Base-by-base conservation (phyloP, 2,888 invertebrate genomes). In the Hyles lineata region DNA sequence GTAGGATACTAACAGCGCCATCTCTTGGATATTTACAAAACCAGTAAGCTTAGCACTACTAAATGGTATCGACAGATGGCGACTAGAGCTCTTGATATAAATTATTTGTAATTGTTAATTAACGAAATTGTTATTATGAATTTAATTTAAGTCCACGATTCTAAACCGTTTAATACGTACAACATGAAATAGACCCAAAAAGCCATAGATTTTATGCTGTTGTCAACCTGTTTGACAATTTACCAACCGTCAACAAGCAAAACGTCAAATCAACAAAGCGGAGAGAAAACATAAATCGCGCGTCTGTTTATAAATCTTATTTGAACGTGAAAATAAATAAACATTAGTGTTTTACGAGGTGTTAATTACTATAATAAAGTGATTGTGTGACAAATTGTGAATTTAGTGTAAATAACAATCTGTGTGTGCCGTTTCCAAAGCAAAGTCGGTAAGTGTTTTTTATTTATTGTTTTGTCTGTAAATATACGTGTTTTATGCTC, bases 271-370 rank as follows among this genome's bases (percentile, higher is more conserved):
- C 61, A 62, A 62, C 61, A 62, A 62, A 32, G 17, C 6, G 19
- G 15, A 32, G 6, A 32, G 29, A 19, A 60, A 29, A 15, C 25
- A 32, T 32, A 19, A 35, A n/a, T 19, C 61, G 61, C 61, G 61
- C 61, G 32, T 62, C n/a, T 62, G 61, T 62, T 62, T 62, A n/a
- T 15, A 32, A 62, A 62, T 62, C 61, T 62, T 62, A 32, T 62
- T 62, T 62, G 61, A 62, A 62, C 29, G 7, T 32, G 1, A 62
- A 62, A 19, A 32, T 62, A 62, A 62, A 62, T 62, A 62, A 62
- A 62, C 61, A 62, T 29, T 62, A 62, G 61, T 61, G 19, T 61
- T 29, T 15, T 19, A 29, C 17, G 61, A 29, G 29, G 29, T 61
- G 25, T 17, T 29, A 17, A 29, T 4, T 19, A 61, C 61, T 55